Percentiles rank a stretch among this genome's conserved stretches.
Evolutionary conservation across 2,113 vertebrate genomes (phyloP).

Genomic region (Phyllopteryx taeniolatus): DNA sequence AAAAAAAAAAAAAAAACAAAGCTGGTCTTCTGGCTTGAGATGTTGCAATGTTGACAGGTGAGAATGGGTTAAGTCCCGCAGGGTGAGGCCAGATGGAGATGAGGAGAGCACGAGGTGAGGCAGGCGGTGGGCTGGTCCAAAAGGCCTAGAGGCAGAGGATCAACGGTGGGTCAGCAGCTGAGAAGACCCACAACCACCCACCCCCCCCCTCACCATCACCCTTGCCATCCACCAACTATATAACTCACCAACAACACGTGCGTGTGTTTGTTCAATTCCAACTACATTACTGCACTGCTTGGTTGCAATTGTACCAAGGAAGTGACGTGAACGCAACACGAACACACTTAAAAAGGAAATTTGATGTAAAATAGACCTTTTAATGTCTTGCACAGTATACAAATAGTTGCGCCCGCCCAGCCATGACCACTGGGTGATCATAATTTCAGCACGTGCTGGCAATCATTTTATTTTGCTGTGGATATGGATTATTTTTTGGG

Average conservation of each 20-base stretch:
- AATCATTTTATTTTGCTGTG: no score
- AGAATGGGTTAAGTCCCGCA: neutral
- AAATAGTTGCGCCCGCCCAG: no score
- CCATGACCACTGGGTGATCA: no score
- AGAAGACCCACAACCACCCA: constrained; percentile 32
- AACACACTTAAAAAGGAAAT: no score
- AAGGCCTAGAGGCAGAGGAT: constrained; percentile 53
- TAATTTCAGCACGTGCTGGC: no score
- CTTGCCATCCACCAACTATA: neutral
- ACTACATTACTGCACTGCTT: neutral
- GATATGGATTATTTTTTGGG: no score
- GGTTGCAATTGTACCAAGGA: no score
- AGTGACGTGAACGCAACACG: no score
- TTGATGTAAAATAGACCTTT: no score
- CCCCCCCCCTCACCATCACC: neutral
- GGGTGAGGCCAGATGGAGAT: constrained; percentile 7
- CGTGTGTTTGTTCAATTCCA: neutral
- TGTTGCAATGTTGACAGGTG: neutral
- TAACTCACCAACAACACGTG: neutral
- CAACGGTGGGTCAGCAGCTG: constrained; percentile 56
- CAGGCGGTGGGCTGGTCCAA: constrained; percentile 50
- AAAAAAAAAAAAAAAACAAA: neutral
- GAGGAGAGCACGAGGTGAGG: constrained; percentile 43
- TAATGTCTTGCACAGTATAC: no score
- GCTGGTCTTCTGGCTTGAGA: neutral